Percentiles rank a stretch among this genome's conserved stretches.
These are phyloP conservation scores for Apostichopus californicus DNA, from an alignment of 35 echinoderm and acorn worm genomes.

Conservation along the genomic window DNA sequence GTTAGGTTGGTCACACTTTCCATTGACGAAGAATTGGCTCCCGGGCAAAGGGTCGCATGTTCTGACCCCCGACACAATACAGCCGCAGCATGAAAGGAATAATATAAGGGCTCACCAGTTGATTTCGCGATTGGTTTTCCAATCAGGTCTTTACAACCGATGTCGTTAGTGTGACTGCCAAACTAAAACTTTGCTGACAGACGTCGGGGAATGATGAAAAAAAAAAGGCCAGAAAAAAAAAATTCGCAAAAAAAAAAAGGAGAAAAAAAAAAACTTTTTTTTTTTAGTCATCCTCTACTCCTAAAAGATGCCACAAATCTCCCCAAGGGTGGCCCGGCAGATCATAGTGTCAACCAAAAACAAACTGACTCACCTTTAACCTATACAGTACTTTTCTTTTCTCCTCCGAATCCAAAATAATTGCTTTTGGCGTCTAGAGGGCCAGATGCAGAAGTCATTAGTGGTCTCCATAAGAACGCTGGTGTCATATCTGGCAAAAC, in stretches of 20 bases:
- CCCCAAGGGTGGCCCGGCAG: conserved; percentile 38
- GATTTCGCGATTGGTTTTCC: conserved; percentile 27
- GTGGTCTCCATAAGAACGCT: background rate
- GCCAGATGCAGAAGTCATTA: conserved; percentile 41
- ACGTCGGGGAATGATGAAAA: background rate
- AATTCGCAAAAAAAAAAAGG: background rate
- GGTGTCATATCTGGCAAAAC: conserved; percentile 10
- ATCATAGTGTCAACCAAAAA: conserved; percentile 10
- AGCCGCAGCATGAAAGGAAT: conserved; percentile 9
- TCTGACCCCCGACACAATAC: conserved; percentile 26
- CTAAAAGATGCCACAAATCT: conserved; percentile 2
- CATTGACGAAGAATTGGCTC: conserved; percentile 2
- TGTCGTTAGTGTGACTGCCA: conserved; percentile 23
- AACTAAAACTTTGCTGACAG: conserved; percentile 49
- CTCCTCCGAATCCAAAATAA: conserved; percentile 28
- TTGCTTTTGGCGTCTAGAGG: conserved; percentile 33
- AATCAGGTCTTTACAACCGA: conserved; percentile 6
- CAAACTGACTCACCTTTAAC: conserved; percentile 45
- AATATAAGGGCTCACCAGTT: background rate
- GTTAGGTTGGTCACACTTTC: conserved; percentile 32
- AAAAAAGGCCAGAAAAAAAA: background rate
- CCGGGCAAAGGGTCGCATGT: background rate
- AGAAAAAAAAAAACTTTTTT: background rate
- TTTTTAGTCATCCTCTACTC: background rate
- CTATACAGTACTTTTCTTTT: conserved; percentile 27